A percentile compares a stretch with the other conserved stretches of the same genome.
phyloP scores from a whole-genome alignment of 2,797 vertebrate genomes.

The Poeciliopsis turneri region DNA sequence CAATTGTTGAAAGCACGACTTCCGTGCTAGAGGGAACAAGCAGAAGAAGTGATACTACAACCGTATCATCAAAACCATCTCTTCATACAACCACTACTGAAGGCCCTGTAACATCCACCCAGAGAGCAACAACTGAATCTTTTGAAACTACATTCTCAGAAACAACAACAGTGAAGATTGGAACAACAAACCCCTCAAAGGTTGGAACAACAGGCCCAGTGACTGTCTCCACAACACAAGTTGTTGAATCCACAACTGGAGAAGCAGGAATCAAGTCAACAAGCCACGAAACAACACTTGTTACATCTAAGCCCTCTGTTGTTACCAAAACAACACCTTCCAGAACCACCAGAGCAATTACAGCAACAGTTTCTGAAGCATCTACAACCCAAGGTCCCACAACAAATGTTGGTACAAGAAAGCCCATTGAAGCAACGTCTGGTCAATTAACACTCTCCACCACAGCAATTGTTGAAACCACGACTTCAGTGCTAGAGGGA shows the following conservation, averaged over 20 bases:
- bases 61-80: no score
- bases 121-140: neutral
- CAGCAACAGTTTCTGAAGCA: fast-evolving
- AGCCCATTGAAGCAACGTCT: neutral
- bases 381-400: neutral
- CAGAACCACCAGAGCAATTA: neutral
- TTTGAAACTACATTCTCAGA: neutral
- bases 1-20: no score
- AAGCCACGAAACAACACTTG: neutral
- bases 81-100: no score
- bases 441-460: neutral
- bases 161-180: neutral
- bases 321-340: neutral
- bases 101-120: neutral
- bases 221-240: neutral
- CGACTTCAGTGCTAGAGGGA: neutral
- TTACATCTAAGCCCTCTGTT: neutral
- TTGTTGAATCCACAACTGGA: neutral
- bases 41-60: no score
- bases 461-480: neutral
- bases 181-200: neutral
- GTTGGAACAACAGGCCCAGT: neutral
- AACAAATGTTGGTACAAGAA: neutral
- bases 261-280: neutral
- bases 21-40: no score